These are phyloP conservation scores for Apocheima hispidaria DNA, from an alignment of 2,888 invertebrate genomes.

Conservation along the genomic window DNA sequence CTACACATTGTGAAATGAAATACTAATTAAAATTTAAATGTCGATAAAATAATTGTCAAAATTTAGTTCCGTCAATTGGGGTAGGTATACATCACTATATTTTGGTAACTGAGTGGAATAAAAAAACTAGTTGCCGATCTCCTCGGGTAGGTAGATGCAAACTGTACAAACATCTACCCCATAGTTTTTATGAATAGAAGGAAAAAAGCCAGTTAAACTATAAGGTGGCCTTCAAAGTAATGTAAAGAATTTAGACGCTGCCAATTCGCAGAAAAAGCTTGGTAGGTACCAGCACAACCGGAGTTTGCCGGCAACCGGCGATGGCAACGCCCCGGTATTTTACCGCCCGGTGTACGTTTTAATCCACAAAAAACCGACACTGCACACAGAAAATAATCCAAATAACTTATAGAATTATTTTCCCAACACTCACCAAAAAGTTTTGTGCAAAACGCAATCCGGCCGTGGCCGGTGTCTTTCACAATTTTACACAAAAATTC, in stretches of 20 bases:
- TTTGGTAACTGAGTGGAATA: not conserved
- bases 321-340: conserved; percentile 75
- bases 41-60: not conserved
- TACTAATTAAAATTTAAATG: not conserved
- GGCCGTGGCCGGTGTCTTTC: conserved; percentile 81
- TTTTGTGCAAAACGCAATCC: conserved; percentile 83
- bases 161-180: too few species aligned
- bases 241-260: conserved; percentile 66
- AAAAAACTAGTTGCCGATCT: not conserved
- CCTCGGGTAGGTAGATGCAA: not conserved
- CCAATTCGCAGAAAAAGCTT: conserved; percentile 73
- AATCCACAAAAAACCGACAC: conserved; percentile 32
- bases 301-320: conserved; percentile 27
- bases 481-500: conserved; percentile 85
- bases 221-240: conserved; percentile 40
- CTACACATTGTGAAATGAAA: not conserved
- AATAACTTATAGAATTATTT: conserved; percentile 41
- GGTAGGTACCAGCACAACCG: conserved; percentile 40
- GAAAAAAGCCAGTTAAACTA: not conserved
- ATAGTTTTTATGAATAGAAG: not conserved
- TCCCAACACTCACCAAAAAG: conserved; percentile 76
- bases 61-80: not conserved
- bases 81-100: not conserved
- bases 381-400: conserved; percentile 31
- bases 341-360: conserved; percentile 35